Base-by-base conservation (phyloP, 2,888 invertebrate species). In the Sylvicola cinctus region DNA sequence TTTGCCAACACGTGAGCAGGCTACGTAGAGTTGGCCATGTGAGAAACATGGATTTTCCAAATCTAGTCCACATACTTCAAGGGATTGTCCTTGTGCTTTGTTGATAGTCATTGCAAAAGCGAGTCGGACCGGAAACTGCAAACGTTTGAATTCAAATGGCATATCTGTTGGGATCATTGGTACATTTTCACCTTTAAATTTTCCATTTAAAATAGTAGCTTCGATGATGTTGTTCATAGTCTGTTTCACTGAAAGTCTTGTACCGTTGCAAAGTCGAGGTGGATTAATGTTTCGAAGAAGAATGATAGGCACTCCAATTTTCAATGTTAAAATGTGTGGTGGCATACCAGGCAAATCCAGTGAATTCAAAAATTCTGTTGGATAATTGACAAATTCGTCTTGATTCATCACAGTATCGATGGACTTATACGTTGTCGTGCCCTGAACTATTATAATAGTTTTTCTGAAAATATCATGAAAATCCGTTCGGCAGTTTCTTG, bases 151-250 rank as follows among this genome's bases (percentile, higher is more conserved):
- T 52, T 50, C 42, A 50, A 34, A 49, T 33, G 43, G 43, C 32
- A 45, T 32, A 37, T 50, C 44, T 38, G 32, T 46, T 32, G 49
- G 49, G 27, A 51, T 50, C 16, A 46, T 41, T 40, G 49, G 48
- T 32, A 49, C 45, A 35, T 37, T 34, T 38, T 45, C 35, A 14
- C 41, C 36, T 40, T 42, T 41, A 36, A 29, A 39, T 36, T 39
- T 40, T 12, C 41, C 41, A 11, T 23, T 41, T 11, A 43, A 25
- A 23, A 47, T 45, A 3, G 41, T 46, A 16, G 45, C 44, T 37
- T 45, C 38, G 43, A n/a, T n/a, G n/a, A n/a, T n/a, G n/a, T n/a
- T n/a, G n/a, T n/a, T n/a, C n/a, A n/a, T n/a, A n/a, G n/a, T n/a
- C 20, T 20, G 4, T 20, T 33, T 38, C 11, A 39, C 35, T 11